Evolutionary conservation across 2,888 invertebrate genomes (phyloP).

Genomic region (Orgyia antiqua): DNA sequence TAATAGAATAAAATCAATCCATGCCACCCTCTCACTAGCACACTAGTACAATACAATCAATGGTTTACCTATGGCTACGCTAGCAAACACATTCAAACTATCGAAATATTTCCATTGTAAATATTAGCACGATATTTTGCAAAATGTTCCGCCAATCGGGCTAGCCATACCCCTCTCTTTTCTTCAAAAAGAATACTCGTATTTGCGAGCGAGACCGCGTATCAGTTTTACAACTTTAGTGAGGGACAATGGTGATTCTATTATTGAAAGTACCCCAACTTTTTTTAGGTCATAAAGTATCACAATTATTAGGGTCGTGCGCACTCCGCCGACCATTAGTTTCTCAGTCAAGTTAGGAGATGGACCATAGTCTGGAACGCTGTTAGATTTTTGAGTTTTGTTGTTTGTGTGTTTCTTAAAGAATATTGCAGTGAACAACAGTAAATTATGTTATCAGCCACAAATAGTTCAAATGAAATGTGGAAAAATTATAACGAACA

Average conservation of each 20-base stretch:
- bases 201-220: conserved; percentile 43
- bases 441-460: conserved; percentile 53
- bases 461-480: conserved; percentile 62
- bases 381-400: conserved; percentile 47
- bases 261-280: conserved; percentile 75
- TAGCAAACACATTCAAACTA: conserved; percentile 51
- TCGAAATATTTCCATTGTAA: conserved; percentile 74
- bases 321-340: conserved; percentile 70
- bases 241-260: conserved; percentile 73
- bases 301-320: conserved; percentile 73
- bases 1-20: conserved; percentile 76
- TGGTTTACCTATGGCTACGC: conserved; percentile 43
- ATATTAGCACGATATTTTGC: conserved; percentile 71
- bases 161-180: conserved; percentile 44
- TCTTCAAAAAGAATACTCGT: conserved; percentile 23
- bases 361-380: conserved; percentile 60
- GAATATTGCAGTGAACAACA: conserved; percentile 31
- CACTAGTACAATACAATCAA: conserved; percentile 53
- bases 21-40: conserved; percentile 68
- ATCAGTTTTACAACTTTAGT: conserved; percentile 62
- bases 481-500: conserved; percentile 60
- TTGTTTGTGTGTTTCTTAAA: conserved; percentile 34
- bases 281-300: conserved; percentile 77
- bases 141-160: conserved; percentile 54
- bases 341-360: conserved; percentile 65